Evolutionary conservation across 2,888 invertebrate genomes (phyloP).

Genomic region (Lymantria dispar): DNA sequence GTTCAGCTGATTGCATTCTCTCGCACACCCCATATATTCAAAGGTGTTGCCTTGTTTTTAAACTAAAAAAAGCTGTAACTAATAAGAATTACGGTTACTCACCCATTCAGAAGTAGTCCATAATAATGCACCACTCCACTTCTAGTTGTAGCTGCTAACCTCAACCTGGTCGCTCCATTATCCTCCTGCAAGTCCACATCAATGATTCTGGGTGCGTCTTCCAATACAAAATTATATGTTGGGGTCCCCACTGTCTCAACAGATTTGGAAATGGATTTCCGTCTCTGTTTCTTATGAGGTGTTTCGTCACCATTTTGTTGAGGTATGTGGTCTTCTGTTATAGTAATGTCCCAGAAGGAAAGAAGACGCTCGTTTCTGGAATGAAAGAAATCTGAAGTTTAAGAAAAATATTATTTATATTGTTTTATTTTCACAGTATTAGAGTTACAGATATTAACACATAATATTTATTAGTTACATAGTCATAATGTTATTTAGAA

Average conservation of each 20-base stretch:
- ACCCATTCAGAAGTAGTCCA: constrained; percentile 89
- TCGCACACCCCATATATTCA: no score
- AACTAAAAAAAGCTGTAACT: no score
- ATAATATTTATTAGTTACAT: no score
- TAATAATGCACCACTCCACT: constrained; percentile 92
- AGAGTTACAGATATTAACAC: no score
- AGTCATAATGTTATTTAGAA: no score
- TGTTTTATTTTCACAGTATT: no score
- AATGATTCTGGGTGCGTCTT: constrained; percentile 83
- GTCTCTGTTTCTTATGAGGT: constrained; percentile 59
- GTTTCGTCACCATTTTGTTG: constrained; percentile 59
- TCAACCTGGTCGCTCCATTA: constrained; percentile 77
- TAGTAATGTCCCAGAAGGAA: constrained; percentile 72
- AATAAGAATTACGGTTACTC: constrained; percentile 33
- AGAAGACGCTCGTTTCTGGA: constrained; percentile 71
- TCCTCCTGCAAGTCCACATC: constrained; percentile 73
- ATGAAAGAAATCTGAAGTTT: neutral
- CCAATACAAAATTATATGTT: constrained; percentile 84
- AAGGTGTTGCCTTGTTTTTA: no score
- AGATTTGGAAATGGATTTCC: constrained; percentile 45
- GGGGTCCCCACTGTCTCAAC: constrained; percentile 39
- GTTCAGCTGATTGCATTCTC: no score
- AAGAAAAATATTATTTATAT: no score
- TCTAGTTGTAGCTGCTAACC: constrained; percentile 83
- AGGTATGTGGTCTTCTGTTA: constrained; percentile 51